Evolutionary conservation across 1,140 invertebrate species (phyloP), one percentile per base, ranked within the genome.

Genomic region (Periplaneta americana): DNA sequence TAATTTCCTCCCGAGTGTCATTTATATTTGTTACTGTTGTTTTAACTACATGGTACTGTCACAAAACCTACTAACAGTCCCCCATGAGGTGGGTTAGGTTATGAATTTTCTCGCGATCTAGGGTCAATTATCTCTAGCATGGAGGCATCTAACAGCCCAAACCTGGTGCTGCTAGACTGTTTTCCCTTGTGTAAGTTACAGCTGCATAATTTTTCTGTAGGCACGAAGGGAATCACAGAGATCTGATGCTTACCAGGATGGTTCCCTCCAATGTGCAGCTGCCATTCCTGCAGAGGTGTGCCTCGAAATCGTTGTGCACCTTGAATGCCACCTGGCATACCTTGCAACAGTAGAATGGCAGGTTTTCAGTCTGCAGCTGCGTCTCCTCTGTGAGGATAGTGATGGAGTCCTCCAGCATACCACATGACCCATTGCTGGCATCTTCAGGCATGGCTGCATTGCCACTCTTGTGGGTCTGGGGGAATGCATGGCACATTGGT

Each of bases 291-390:
- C 84, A 84, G 18, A 48, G 39, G 79, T 84, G 84, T 2, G 81
- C 78, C 37, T 83, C 82, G 79, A 84, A 84, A 10, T 77, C 76
- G n/a, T 82, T 74, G 13, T 80, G n/a, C 28, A 83, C 80, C 17
- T 82, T 82, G 78, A 81, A 83, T 10, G 81, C 83, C 17, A 82
- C 35, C 36, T 82, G 80, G 39, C 84, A 84, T 8, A 78, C 82
- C 36, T 82, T 82, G 74, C 84, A 84, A 34, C 84, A 84, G 2
- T 80, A 83, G 22, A 84, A 76, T 22, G 84, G 84, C 22, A 84
- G 57, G 18, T 80, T 83, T 34, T 81, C 80, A 39, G 75, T 31
- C 31, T 34, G 48, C 10, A 37, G 57, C 9, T 78, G 76, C 4
- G 37, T 36, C 28, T 78, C 35, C 17, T 31, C 76, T 18, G 28